Evolutionary conservation across 2,113 vertebrate genomes (phyloP).

Genomic region (Bubalus kerabau): DNA sequence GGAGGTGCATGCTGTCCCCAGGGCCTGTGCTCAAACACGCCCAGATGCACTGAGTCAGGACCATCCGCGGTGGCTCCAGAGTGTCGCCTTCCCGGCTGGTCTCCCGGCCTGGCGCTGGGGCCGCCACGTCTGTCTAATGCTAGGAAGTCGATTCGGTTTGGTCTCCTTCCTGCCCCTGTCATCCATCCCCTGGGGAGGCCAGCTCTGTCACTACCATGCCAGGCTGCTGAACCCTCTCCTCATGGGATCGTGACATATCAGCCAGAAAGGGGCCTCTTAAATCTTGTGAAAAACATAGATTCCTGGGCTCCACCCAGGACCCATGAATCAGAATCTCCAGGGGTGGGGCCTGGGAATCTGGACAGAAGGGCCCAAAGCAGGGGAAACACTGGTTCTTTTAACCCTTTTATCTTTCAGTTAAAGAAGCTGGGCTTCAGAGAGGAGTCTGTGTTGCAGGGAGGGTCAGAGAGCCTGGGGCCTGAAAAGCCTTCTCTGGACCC

Average conservation of each 20-base stretch:
- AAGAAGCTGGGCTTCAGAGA: not conserved
- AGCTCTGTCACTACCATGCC: not conserved
- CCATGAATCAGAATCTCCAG: constrained; percentile 70
- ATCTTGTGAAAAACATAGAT: constrained; percentile 64
- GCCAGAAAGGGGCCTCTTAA: constrained; percentile 54
- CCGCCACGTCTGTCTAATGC: not conserved
- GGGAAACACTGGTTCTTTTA: not conserved
- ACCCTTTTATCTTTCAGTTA: not conserved
- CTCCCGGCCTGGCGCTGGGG: constrained; percentile 27
- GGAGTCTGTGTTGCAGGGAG: not conserved
- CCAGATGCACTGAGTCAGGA: constrained; percentile 22
- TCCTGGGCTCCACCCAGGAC: constrained; percentile 62
- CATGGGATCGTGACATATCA: not conserved
- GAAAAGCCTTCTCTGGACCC: not conserved
- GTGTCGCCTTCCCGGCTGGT: constrained; percentile 42
- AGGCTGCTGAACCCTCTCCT: not conserved
- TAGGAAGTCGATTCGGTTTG: constrained; percentile 29
- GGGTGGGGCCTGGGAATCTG: constrained; percentile 68
- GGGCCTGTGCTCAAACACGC: constrained; percentile 31
- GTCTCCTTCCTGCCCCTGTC: constrained; percentile 51
- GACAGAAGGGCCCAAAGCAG: not conserved
- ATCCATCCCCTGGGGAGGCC: not conserved
- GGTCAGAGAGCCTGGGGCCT: not conserved
- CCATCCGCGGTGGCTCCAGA: constrained; percentile 32
- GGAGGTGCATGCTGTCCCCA: not conserved